A percentile compares a stretch with the other conserved stretches of the same genome.
Conservation (phyloP, 2,888 invertebrate genomes). For the Ceraclea dissimilis region DNA sequence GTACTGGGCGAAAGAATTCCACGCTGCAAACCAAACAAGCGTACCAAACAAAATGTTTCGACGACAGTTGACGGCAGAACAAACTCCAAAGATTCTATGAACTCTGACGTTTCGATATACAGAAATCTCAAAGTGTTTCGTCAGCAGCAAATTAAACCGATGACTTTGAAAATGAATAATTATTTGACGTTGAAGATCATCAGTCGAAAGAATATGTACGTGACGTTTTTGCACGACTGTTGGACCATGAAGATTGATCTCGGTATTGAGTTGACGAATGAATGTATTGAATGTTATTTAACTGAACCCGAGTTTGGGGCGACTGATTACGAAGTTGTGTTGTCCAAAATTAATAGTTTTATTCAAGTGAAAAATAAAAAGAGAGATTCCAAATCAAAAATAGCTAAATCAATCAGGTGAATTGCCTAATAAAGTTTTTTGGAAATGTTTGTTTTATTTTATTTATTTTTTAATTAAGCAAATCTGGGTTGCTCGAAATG, state of each 20-base stretch:
- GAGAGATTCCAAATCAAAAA: too few relatives aligned
- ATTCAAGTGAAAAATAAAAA: slow-evolving; percentile 2
- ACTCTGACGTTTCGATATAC: background rate
- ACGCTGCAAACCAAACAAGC: background rate
- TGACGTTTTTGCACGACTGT: slow-evolving; percentile 9
- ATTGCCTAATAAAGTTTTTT: too few relatives aligned
- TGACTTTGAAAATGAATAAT: slow-evolving; percentile 12
- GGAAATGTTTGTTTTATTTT: too few relatives aligned
- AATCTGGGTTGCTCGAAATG: too few relatives aligned
- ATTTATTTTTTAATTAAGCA: too few relatives aligned
- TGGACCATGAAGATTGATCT: slow-evolving; percentile 12
- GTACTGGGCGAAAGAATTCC: background rate
- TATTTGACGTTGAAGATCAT: slow-evolving; percentile 9
- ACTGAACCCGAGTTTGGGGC: slow-evolving; percentile 1
- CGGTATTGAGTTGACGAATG: slow-evolving; percentile 7
- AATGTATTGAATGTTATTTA: slow-evolving; percentile 9
- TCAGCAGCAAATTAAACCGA: slow-evolving; percentile 7
- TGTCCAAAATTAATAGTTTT: background rate
- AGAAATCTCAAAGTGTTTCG: slow-evolving; percentile 4
- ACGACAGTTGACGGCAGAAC: background rate
- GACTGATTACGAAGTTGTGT: slow-evolving; percentile 3
- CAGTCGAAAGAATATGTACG: slow-evolving; percentile 7
- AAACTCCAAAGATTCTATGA: background rate
- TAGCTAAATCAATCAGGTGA: too few relatives aligned
- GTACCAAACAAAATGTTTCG: too few relatives aligned